phyloP scores from a whole-genome alignment of 2,797 vertebrate species.

The Aeoliscus strigatus region DNA sequence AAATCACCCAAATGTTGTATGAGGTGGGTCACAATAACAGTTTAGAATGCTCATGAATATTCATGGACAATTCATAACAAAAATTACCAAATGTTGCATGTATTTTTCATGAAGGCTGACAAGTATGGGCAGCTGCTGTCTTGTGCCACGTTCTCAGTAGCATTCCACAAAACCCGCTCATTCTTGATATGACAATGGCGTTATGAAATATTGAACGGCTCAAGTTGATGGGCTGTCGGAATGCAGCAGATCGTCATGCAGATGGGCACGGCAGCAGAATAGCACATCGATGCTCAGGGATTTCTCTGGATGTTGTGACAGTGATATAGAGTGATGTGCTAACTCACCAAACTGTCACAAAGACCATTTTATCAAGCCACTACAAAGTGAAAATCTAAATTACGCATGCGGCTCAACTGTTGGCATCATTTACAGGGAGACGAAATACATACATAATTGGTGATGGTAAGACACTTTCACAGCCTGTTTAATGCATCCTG shows the following conservation, averaged over 20 bases:
- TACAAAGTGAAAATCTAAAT: constrained; percentile 22
- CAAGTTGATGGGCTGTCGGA: constrained; percentile 44
- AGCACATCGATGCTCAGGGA: constrained; percentile 29
- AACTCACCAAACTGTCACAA: constrained; percentile 21
- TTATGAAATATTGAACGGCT: constrained; percentile 56
- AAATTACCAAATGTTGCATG: constrained; percentile 23
- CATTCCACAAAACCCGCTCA: constrained; percentile 23
- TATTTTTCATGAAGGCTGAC: constrained; percentile 37
- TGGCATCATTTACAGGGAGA: too few species aligned
- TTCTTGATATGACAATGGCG: constrained; percentile 28
- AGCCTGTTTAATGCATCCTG: constrained; percentile 1
- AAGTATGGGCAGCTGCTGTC: constrained; percentile 33
- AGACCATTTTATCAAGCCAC: background rate
- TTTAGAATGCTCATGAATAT: constrained; percentile 14
- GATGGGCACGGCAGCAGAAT: constrained; percentile 18
- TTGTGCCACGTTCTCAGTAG: constrained; percentile 14
- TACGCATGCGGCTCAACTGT: too few species aligned
- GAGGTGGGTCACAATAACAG: background rate
- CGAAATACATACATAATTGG: too few species aligned
- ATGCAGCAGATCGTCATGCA: constrained; percentile 25
- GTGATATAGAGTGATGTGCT: constrained; percentile 28
- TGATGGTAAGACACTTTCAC: too few species aligned
- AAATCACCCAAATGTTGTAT: background rate
- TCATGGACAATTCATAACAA: constrained; percentile 4
- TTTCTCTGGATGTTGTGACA: constrained; percentile 21